These are phyloP conservation scores for Tragopan temminckii DNA, from an alignment of 2,797 vertebrate genomes.

Conservation along the genomic window DNA sequence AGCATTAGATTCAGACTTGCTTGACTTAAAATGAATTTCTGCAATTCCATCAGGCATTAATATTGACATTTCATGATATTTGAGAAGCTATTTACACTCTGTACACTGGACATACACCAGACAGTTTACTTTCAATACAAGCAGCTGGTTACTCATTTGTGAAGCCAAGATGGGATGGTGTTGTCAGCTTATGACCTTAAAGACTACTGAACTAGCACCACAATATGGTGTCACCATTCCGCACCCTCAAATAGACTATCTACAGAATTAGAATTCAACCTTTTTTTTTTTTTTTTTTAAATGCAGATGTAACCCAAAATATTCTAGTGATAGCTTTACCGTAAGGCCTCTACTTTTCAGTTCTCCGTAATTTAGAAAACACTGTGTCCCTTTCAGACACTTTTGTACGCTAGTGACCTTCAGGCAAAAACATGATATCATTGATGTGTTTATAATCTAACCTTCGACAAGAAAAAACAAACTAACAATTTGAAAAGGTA, in stretches of 20 bases:
- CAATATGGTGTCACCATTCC: background rate
- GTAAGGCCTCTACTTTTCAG: background rate
- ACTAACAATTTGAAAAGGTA: conserved; percentile 22
- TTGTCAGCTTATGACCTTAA: background rate
- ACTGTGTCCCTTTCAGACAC: background rate
- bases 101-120: background rate
- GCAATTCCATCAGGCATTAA: conserved; percentile 1
- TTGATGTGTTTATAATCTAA: conserved; percentile 46
- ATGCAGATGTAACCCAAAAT: background rate
- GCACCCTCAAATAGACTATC: background rate
- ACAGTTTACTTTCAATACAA: conserved; percentile 34
- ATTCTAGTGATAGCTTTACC: background rate
- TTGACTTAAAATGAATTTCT: conserved; percentile 64
- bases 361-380: conserved; percentile 11
- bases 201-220: conserved; percentile 28
- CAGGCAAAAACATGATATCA: conserved; percentile 17
- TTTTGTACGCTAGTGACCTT: background rate
- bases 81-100: conserved; percentile 68
- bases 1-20: conserved; percentile 41
- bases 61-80: conserved; percentile 68
- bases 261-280: background rate
- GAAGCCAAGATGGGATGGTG: conserved; percentile 16
- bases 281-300: background rate
- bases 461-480: conserved; percentile 27
- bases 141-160: conserved; percentile 10